Percentiles rank a stretch among this genome's conserved stretches.
Evolutionary conservation across 2,888 invertebrate species (phyloP).

Genomic region (Synanthedon formicaeformis): DNA sequence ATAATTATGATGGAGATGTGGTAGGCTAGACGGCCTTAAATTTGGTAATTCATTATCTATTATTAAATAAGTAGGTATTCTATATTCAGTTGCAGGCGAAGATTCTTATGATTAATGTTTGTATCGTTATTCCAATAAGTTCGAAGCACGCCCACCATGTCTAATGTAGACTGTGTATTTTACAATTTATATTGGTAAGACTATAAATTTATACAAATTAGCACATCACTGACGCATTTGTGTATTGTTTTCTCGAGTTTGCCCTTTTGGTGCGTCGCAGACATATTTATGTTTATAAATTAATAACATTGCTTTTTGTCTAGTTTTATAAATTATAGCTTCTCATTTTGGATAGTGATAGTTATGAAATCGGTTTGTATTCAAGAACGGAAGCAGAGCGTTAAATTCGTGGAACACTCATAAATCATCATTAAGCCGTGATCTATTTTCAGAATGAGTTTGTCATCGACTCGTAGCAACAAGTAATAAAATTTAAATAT

Average conservation of each 20-base stretch:
- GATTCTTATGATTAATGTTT: too few relatives aligned
- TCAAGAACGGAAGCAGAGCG: slow-evolving; percentile 20
- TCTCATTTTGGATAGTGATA: neutral
- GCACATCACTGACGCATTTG: slow-evolving; percentile 7
- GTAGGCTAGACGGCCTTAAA: too few relatives aligned
- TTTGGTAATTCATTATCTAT: too few relatives aligned
- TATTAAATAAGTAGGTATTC: too few relatives aligned
- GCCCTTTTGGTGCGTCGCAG: neutral
- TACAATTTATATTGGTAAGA: slow-evolving; percentile 17
- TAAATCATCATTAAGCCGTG: slow-evolving; percentile 12
- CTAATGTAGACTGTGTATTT: slow-evolving; percentile 11
- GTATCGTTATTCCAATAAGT: slow-evolving; percentile 9
- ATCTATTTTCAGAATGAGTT: slow-evolving; percentile 13
- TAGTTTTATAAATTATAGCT: neutral
- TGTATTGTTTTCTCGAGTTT: slow-evolving; percentile 2
- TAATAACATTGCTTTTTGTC: neutral
- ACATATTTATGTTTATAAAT: neutral
- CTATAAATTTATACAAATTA: slow-evolving; percentile 26
- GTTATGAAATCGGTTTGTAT: slow-evolving; percentile 9
- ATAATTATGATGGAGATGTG: too few relatives aligned
- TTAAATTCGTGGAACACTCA: slow-evolving; percentile 18
- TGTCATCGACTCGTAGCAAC: slow-evolving; percentile 9
- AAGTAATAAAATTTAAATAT: neutral
- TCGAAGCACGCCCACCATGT: slow-evolving; percentile 12
- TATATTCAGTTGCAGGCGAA: too few relatives aligned